Evolutionary conservation across 64 coral and sea anemone genomes (phyloP).

Genomic region (Pocillopora damicornis): DNA sequence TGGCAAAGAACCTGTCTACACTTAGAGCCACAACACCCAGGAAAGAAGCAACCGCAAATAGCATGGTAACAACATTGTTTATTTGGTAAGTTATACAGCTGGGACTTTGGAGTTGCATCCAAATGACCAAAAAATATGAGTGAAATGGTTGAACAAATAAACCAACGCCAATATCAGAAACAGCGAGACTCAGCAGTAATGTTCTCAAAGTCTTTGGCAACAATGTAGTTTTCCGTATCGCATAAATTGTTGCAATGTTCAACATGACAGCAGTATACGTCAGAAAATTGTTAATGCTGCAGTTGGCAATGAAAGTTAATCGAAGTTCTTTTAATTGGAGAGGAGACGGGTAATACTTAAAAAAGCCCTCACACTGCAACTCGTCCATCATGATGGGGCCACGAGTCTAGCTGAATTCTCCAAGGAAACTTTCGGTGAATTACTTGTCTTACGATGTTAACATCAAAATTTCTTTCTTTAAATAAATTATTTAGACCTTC

Average conservation of each 20-base stretch:
- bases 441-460: too few species aligned
- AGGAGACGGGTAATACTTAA: background rate
- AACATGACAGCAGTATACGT: background rate
- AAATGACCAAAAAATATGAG: background rate
- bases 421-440: too few species aligned
- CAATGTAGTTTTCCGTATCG: background rate
- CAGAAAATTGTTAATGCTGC: background rate
- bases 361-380: background rate
- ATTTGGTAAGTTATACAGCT: background rate
- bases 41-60: background rate
- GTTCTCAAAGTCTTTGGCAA: background rate
- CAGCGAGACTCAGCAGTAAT: background rate
- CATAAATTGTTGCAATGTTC: background rate
- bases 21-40: background rate
- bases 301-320: background rate
- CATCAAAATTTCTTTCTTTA: too few species aligned
- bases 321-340: background rate
- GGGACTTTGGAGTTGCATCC: background rate
- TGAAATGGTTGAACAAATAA: background rate
- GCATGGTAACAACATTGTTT: background rate
- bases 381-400: background rate
- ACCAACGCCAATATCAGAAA: background rate
- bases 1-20: too few species aligned
- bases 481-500: too few species aligned
- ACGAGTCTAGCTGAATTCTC: too few species aligned